These are phyloP conservation scores for Diplazon laetatorius DNA, from an alignment of 2,888 invertebrate genomes.

Conservation along the genomic window DNA sequence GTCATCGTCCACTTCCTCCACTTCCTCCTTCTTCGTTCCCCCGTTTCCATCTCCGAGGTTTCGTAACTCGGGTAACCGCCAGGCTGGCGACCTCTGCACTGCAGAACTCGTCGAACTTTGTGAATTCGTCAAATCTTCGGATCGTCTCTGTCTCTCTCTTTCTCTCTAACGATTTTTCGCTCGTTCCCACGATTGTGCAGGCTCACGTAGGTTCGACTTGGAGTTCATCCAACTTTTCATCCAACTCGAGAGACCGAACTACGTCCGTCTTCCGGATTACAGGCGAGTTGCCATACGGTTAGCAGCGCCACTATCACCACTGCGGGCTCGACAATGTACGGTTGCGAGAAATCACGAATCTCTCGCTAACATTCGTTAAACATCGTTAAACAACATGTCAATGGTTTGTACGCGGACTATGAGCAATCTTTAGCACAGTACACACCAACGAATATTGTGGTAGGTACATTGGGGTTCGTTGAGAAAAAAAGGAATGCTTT, in stretches of 20 bases:
- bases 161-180: slow-evolving; percentile 5
- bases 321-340: slow-evolving; percentile 13
- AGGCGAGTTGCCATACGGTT: slow-evolving; percentile 27
- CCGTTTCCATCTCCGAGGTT: background rate
- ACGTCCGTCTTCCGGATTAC: slow-evolving; percentile 60
- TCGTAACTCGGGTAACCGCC: slow-evolving; percentile 35
- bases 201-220: slow-evolving; percentile 68
- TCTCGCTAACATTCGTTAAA: slow-evolving; percentile 15
- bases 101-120: slow-evolving; percentile 70
- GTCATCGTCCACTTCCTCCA: slow-evolving; percentile 66
- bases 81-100: slow-evolving; percentile 65
- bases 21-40: slow-evolving; percentile 21
- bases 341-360: slow-evolving; percentile 15
- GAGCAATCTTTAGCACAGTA: slow-evolving; percentile 2
- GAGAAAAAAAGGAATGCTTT: too few species aligned
- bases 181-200: slow-evolving; percentile 25
- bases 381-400: slow-evolving; percentile 15
- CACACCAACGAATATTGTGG: background rate
- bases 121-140: slow-evolving; percentile 74
- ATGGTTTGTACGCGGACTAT: background rate
- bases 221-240: slow-evolving; percentile 71
- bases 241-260: slow-evolving; percentile 65
- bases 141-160: background rate
- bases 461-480: too few species aligned
- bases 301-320: slow-evolving; percentile 28